Conservation (phyloP, 2,888 invertebrate genomes). For the Stenurella melanura region DNA sequence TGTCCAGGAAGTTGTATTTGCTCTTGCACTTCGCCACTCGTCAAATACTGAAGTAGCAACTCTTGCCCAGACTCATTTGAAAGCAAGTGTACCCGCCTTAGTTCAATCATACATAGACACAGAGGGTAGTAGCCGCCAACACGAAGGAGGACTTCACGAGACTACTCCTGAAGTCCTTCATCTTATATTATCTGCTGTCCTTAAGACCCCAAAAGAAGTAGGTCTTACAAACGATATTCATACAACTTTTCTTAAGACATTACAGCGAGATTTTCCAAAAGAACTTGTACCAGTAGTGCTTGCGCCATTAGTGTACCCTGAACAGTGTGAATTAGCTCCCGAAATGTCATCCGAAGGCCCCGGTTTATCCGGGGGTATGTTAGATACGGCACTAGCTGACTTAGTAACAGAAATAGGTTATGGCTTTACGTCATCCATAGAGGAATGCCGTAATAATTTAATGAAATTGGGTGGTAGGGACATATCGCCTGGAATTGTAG, state of each 20-base stretch:
- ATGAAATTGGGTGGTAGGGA: conserved; percentile 85
- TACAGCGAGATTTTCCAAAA: conserved; percentile 91
- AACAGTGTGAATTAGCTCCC: conserved; percentile 81
- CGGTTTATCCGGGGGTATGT: conserved; percentile 73
- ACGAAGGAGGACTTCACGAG: conserved; percentile 91
- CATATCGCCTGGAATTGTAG: conserved; percentile 87
- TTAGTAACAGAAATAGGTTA: conserved; percentile 92
- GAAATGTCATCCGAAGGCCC: conserved; percentile 80
- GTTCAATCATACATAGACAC: conserved; percentile 90
- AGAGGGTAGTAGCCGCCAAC: conserved; percentile 82
- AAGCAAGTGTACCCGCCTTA: conserved; percentile 88
- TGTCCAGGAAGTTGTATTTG: conserved; percentile 94
- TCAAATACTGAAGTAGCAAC: conserved; percentile 84
- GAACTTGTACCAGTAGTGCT: conserved; percentile 92
- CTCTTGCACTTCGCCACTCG: conserved; percentile 89
- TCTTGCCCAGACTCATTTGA: conserved; percentile 86
- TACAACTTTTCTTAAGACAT: conserved; percentile 86
- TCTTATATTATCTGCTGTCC: conserved; percentile 81
- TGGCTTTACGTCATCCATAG: conserved; percentile 88
- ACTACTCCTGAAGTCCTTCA: conserved; percentile 92
- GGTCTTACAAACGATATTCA: conserved; percentile 84
- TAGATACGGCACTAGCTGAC: conserved; percentile 89
- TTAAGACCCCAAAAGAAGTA: conserved; percentile 78
- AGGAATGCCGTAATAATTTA: conserved; percentile 91
- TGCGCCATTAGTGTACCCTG: conserved; percentile 90